phyloP scores from a whole-genome alignment of 2,888 invertebrate species.

The Lasioglossum figueresi region DNA sequence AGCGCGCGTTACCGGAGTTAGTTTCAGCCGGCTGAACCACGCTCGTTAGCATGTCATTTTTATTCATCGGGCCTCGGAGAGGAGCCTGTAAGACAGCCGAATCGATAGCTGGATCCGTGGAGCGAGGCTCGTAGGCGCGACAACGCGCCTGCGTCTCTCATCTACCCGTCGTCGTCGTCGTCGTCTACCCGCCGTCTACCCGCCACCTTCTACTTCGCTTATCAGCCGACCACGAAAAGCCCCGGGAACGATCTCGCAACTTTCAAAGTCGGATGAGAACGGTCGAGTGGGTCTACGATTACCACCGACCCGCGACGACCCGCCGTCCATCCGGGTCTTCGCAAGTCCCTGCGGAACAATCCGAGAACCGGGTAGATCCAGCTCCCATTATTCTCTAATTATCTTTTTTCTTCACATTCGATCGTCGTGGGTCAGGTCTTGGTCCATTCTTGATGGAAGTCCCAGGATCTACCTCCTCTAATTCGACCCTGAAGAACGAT shows the following conservation, averaged over 20 bases:
- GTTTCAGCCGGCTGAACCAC: conserved; percentile 57
- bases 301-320: not conserved
- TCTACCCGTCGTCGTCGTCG: not conserved
- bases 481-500: not conserved
- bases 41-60: conserved; percentile 80
- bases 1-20: conserved; percentile 51
- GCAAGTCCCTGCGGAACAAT: not conserved
- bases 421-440: not conserved
- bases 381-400: not conserved
- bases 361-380: not conserved
- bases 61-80: conserved; percentile 74
- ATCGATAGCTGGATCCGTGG: conserved; percentile 57
- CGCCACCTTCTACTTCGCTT: not conserved
- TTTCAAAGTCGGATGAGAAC: conserved; percentile 41
- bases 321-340: not conserved
- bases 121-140: conserved; percentile 48
- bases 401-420: not conserved
- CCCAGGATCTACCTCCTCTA: not conserved
- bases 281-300: not conserved
- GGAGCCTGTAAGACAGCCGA: conserved; percentile 57
- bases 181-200: conserved; percentile 1
- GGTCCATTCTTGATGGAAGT: not conserved
- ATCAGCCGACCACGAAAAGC: conserved; percentile 14
- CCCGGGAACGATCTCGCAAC: conserved; percentile 10
- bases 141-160: conserved; percentile 49